A percentile compares a stretch with the other conserved stretches of the same genome.
Conservation (phyloP, 1,140 invertebrate genomes). For the Drosophila mayri region DNA sequence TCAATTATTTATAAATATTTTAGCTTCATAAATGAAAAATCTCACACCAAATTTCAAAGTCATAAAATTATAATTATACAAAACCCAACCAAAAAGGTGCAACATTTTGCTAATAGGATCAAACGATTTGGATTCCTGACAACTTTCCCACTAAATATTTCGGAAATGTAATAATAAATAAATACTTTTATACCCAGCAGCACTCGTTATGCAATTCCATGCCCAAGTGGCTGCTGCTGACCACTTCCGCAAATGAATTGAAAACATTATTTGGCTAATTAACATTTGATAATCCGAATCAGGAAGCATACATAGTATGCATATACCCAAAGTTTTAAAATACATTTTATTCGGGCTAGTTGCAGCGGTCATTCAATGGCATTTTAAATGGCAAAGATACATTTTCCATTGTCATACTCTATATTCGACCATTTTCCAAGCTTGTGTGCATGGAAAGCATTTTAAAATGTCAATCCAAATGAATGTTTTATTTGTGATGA, state of each 20-base stretch:
- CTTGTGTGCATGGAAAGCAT: conserved; percentile 63
- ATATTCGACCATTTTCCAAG: conserved; percentile 31
- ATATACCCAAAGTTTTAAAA: conserved; percentile 27
- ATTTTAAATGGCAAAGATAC: conserved; percentile 35
- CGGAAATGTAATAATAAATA: conserved; percentile 8
- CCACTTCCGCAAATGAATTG: conserved; percentile 32
- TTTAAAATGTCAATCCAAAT: conserved; percentile 67
- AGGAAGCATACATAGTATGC: conserved; percentile 4
- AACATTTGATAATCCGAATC: conserved; percentile 25
- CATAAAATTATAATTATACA: conserved; percentile 1
- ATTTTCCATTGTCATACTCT: conserved; percentile 48
- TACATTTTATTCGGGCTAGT: conserved; percentile 23
- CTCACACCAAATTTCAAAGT: background rate
- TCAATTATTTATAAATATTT: background rate
- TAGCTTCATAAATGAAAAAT: background rate
- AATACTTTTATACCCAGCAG: background rate
- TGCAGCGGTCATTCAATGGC: conserved; percentile 24
- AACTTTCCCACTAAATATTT: background rate
- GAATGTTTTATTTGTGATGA: conserved; percentile 48
- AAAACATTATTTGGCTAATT: conserved; percentile 39
- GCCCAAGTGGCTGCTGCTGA: background rate
- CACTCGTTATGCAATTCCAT: background rate
- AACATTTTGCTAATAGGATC: background rate
- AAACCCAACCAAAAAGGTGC: background rate
- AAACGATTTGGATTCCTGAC: background rate